Conservation (phyloP, 2,888 invertebrate species). For the Panorpa germanica region DNA sequence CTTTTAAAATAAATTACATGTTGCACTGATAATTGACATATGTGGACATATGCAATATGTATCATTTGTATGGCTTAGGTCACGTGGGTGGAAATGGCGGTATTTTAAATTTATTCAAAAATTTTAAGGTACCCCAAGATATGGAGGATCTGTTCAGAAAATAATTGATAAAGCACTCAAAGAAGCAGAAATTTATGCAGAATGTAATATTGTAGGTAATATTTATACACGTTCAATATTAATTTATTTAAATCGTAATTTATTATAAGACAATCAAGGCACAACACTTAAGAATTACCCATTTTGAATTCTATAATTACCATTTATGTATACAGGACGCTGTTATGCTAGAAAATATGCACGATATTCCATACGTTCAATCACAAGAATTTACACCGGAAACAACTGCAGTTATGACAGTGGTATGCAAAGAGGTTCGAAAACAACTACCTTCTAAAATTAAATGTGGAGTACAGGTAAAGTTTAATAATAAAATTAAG, state of each 20-base stretch:
- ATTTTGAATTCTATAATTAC: background rate
- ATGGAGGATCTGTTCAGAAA: slow-evolving; percentile 28
- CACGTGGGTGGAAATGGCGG: too few species aligned
- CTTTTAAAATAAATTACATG: too few species aligned
- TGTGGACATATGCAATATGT: too few species aligned
- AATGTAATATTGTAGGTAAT: slow-evolving; percentile 31
- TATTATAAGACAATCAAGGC: background rate
- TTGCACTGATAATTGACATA: too few species aligned
- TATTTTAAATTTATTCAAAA: too few species aligned
- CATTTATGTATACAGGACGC: slow-evolving; percentile 32
- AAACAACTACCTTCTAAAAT: slow-evolving; percentile 27
- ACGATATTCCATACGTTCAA: slow-evolving; percentile 52
- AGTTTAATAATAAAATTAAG: slow-evolving; percentile 3
- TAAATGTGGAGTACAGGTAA: slow-evolving; percentile 42
- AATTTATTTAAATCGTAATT: background rate
- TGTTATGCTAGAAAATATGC: slow-evolving; percentile 61
- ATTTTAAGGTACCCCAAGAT: slow-evolving; percentile 37
- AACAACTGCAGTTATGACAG: slow-evolving; percentile 45
- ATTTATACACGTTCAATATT: background rate
- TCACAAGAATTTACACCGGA: slow-evolving; percentile 40
- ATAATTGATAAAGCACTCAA: slow-evolving; percentile 34
- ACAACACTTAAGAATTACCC: slow-evolving; percentile 4
- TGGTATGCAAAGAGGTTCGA: slow-evolving; percentile 38
- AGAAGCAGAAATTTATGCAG: slow-evolving; percentile 40
- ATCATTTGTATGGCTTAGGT: too few species aligned